Conservation (phyloP, 2,888 invertebrate genomes). For the Brachycybe producta region DNA sequence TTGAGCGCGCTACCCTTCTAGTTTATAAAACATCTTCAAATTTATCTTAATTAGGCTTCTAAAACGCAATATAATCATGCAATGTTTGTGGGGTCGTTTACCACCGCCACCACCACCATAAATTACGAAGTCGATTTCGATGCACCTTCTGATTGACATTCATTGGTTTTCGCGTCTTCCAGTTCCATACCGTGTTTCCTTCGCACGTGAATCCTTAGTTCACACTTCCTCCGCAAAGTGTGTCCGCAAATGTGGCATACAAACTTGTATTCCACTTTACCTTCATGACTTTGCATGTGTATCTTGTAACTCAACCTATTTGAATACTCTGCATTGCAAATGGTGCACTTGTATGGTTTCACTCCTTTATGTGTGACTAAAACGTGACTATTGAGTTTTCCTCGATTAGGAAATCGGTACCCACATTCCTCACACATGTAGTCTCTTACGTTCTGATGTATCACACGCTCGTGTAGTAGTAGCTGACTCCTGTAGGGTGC, state of each 20-base stretch:
- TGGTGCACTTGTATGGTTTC: slow-evolving; percentile 26
- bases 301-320: slow-evolving; percentile 27
- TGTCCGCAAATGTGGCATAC: slow-evolving; percentile 7
- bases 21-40: too few relatives aligned
- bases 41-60: too few relatives aligned
- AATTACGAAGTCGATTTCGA: too few relatives aligned
- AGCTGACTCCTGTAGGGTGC: slow-evolving; percentile 26
- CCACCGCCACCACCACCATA: background rate
- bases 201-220: slow-evolving; percentile 17
- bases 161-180: too few relatives aligned
- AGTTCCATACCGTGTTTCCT: slow-evolving; percentile 6
- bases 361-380: slow-evolving; percentile 24
- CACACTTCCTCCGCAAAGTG: background rate
- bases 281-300: slow-evolving; percentile 26
- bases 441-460: slow-evolving; percentile 24
- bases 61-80: too few relatives aligned
- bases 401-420: background rate
- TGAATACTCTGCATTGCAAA: slow-evolving; percentile 25
- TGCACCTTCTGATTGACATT: too few relatives aligned
- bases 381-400: slow-evolving; percentile 25
- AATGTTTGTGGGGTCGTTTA: too few relatives aligned
- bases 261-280: background rate
- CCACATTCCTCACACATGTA: slow-evolving; percentile 2
- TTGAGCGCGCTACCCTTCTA: too few relatives aligned
- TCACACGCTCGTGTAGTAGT: slow-evolving; percentile 25